Base-by-base conservation (phyloP, 2,888 invertebrate genomes). In the Lasioglossum villosulum region DNA sequence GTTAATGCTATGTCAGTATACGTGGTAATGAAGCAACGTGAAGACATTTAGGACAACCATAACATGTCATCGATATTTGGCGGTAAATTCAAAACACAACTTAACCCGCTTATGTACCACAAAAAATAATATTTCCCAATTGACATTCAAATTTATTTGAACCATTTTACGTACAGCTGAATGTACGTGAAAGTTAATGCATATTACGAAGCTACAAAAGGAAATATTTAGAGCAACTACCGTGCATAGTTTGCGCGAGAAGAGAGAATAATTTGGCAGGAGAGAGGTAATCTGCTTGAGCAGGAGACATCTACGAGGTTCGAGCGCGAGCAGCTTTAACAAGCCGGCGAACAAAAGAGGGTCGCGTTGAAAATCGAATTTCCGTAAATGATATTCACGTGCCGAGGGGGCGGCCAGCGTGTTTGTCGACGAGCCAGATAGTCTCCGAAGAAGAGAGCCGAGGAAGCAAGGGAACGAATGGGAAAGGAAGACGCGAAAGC, bases 351-450 rank as follows among this genome's bases (percentile, higher is more conserved):
- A 86, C 66, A 77, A 79, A 82, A 77, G 52, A 71, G 48, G 73
- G 30, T 72, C 42, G 45, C 63, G 70, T 8, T 27, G 59, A 63
- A 80, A 86, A 86, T 86, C 86, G 86, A 83, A 87, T 87, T 80
- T 81, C 74, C 80, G 80, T 75, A 78, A 82, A 82, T 77, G 82
- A 80, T 75, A 82, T 77, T 79, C 79, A 75, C 76, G 66, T 16
- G 59, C 34, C 72, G 66, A 37, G 63, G 59, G 59, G 27, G 19
- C 27, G 27, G 59, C 70, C 77, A 19, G 30, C 39, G 75, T 82
- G 86, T 86, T 86, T 86, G 77, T 63, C 71, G 70, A 76, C 70
- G 66, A 80, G 70, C 59, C 45, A 56, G 75, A 86, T 74, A 82
- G 72, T 39, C 56, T 63, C 39, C 37, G 45, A 30, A 37, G 27